Percentiles rank a stretch among this genome's conserved stretches.
These are phyloP conservation scores for Leptobrachium leishanense DNA, from an alignment of 2,113 vertebrate genomes.

Conservation along the genomic window DNA sequence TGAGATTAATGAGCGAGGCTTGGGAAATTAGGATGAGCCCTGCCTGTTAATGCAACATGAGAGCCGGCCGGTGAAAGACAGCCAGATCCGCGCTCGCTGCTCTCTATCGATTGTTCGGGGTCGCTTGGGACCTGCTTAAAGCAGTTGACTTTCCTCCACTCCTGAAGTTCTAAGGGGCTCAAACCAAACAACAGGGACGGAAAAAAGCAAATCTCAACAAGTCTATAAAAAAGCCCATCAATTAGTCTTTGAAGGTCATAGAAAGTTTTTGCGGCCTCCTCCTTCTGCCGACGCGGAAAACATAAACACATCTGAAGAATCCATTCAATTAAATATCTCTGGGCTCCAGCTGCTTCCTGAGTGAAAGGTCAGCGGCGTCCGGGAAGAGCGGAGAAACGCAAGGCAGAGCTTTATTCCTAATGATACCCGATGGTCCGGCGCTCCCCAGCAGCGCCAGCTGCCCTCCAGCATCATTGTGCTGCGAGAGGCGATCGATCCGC, in stretches of 20 bases:
- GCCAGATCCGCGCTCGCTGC: slow-evolving; percentile 60
- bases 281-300: slow-evolving; percentile 65
- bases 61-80: slow-evolving; percentile 57
- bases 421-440: slow-evolving; percentile 91
- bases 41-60: slow-evolving; percentile 56
- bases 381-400: slow-evolving; percentile 68
- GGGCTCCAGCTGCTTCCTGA: slow-evolving; percentile 87
- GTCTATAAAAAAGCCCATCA: slow-evolving; percentile 76
- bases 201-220: slow-evolving; percentile 65
- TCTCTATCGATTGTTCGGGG: slow-evolving; percentile 57
- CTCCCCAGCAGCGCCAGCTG: slow-evolving; percentile 85
- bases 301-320: slow-evolving; percentile 88
- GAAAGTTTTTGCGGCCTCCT: slow-evolving; percentile 55
- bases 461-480: slow-evolving; percentile 85
- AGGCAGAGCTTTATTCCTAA: slow-evolving; percentile 73
- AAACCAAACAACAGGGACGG: slow-evolving; percentile 65
- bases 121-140: slow-evolving; percentile 66
- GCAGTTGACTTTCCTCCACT: slow-evolving; percentile 75
- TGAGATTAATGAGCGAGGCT: slow-evolving; percentile 65
- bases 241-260: slow-evolving; percentile 92
- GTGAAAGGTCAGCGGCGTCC: slow-evolving; percentile 94
- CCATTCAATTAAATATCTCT: slow-evolving; percentile 95
- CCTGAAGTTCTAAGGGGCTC: slow-evolving; percentile 72
- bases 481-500: slow-evolving; percentile 81
- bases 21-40: slow-evolving; percentile 61